Percentiles rank a stretch among this genome's conserved stretches.
These are phyloP conservation scores for Montipora efflorescens DNA, from an alignment of 64 coral and sea anemone species.

Conservation along the genomic window DNA sequence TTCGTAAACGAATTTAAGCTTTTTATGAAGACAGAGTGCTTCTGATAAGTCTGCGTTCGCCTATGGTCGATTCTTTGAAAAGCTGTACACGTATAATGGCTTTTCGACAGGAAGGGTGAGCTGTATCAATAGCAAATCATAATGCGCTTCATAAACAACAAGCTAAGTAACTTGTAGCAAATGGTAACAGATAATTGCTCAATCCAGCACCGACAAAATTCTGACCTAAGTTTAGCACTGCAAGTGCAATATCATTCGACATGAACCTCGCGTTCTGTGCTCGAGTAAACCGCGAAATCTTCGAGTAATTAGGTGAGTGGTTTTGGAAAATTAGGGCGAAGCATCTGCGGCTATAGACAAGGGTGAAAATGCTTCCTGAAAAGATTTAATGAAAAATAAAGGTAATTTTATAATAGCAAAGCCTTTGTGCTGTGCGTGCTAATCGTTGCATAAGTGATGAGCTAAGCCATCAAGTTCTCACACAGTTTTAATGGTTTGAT, in stretches of 20 bases:
- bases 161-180: constrained; percentile 71
- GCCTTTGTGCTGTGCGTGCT: constrained; percentile 89
- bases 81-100: constrained; percentile 60
- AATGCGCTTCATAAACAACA: constrained; percentile 44
- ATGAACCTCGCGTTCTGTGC: neutral
- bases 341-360: constrained; percentile 69
- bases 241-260: constrained; percentile 12
- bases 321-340: constrained; percentile 62
- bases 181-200: constrained; percentile 57
- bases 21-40: constrained; percentile 83
- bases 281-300: constrained; percentile 63
- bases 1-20: constrained; percentile 74
- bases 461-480: constrained; percentile 87
- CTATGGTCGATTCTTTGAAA: constrained; percentile 68
- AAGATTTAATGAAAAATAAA: constrained; percentile 63
- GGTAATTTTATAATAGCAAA: constrained; percentile 86
- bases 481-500: constrained; percentile 92
- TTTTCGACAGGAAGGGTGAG: constrained; percentile 73
- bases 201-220: constrained; percentile 47
- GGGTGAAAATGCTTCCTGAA: constrained; percentile 63
- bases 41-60: constrained; percentile 63
- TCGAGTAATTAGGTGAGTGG: constrained; percentile 62
- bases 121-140: constrained; percentile 77
- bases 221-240: constrained; percentile 31
- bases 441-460: constrained; percentile 99